A percentile compares a stretch with the other conserved stretches of the same genome.
Conservation (phyloP, 2,113 vertebrate genomes). For the Scytalopus superciliaris region DNA sequence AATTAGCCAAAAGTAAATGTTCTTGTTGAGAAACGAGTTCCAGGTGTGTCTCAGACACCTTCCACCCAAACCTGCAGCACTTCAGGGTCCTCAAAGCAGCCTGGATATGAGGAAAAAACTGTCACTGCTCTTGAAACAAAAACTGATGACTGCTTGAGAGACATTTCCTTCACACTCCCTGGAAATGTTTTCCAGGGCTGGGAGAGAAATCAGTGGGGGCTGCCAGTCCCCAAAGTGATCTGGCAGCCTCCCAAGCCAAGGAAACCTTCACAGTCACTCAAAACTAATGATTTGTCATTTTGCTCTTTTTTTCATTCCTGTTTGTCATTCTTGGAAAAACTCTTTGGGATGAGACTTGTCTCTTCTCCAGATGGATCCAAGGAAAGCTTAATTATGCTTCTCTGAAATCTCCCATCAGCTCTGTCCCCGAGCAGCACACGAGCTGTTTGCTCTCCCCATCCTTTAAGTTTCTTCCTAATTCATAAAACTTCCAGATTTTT, state of each 20-base stretch:
- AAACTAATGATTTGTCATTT: background rate
- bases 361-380: background rate
- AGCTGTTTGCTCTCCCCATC: background rate
- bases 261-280: background rate
- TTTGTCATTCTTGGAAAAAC: background rate
- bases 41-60: background rate
- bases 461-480: background rate
- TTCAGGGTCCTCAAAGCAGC: background rate
- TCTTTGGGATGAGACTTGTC: background rate
- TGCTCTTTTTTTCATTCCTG: background rate
- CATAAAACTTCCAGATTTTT: background rate
- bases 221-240: background rate
- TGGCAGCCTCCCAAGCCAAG: background rate
- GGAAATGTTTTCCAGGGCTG: background rate
- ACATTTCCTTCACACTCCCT: background rate
- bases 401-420: background rate
- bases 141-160: background rate
- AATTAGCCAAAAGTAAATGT: conserved; percentile 12
- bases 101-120: background rate
- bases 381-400: background rate
- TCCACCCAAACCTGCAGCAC: background rate
- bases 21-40: background rate
- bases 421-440: accelerated
- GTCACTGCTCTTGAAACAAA: background rate
- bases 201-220: background rate